Evolutionary conservation across 2,113 vertebrate genomes (phyloP).

Genomic region (Neofelis nebulosa): DNA sequence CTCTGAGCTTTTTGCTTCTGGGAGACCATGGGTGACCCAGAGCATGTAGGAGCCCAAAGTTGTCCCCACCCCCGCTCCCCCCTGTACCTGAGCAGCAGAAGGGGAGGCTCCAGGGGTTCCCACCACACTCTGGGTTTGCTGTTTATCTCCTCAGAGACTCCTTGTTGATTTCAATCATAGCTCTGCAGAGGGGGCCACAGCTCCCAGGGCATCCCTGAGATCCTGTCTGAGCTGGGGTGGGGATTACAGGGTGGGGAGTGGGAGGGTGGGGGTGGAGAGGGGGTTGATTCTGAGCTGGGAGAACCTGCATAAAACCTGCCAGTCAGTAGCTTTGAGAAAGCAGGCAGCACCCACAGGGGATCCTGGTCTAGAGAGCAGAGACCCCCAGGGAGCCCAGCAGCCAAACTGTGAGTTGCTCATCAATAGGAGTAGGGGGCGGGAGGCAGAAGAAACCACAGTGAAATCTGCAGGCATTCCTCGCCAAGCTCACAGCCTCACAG

Average conservation of each 20-base stretch:
- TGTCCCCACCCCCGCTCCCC: neutral
- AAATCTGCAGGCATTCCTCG: neutral
- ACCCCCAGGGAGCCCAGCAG: neutral
- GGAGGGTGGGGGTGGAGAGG: neutral
- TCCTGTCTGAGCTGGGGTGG: neutral
- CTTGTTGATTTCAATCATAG: slow-evolving; percentile 67
- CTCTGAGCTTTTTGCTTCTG: neutral
- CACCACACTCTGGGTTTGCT: neutral
- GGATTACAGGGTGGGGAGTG: neutral
- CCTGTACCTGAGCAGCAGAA: rapidly evolving
- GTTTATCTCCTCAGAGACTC: slow-evolving; percentile 14
- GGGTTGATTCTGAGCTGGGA: slow-evolving; percentile 41
- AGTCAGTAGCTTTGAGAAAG: neutral
- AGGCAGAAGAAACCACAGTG: slow-evolving; percentile 42
- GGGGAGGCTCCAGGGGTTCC: neutral
- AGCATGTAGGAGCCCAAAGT: neutral
- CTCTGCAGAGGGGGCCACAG: slow-evolving; percentile 22
- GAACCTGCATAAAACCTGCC: neutral
- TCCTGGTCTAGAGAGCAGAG: neutral
- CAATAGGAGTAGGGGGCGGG: neutral
- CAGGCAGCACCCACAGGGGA: neutral
- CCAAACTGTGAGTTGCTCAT: neutral
- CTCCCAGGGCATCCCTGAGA: slow-evolving; percentile 22
- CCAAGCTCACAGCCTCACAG: neutral
- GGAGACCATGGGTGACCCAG: neutral